phyloP scores from a whole-genome alignment of 64 coral and sea anemone species.

The Montipora cactus region DNA sequence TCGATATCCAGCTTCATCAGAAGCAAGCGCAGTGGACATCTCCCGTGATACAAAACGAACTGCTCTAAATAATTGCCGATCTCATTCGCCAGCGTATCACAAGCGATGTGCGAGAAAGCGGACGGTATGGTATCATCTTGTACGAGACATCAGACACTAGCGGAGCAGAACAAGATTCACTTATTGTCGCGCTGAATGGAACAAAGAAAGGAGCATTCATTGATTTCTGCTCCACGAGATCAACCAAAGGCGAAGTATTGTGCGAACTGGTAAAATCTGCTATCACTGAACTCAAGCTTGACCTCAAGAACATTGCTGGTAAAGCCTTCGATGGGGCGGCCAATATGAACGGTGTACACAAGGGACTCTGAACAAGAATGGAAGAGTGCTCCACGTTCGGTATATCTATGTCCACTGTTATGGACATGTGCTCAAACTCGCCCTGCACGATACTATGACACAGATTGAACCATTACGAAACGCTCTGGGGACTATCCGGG shows the following conservation, averaged over 20 bases:
- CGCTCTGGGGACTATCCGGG: constrained; percentile 23
- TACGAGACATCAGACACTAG: no score
- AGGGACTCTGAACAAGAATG: constrained; percentile 22
- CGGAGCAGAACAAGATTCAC: no score
- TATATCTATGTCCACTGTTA: constrained; percentile 46
- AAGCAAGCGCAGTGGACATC: neutral
- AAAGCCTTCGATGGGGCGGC: constrained; percentile 7
- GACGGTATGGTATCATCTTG: constrained; percentile 37
- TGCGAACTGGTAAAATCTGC: no score
- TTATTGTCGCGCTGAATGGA: no score
- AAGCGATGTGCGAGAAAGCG: constrained; percentile 5
- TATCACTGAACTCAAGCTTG: constrained; percentile 12
- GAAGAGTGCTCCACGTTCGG: neutral
- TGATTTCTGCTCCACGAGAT: no score
- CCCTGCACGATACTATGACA: constrained; percentile 20
- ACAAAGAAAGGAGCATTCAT: no score
- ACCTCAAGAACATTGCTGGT: constrained; percentile 52
- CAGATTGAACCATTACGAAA: constrained; percentile 5
- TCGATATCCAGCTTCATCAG: constrained; percentile 27
- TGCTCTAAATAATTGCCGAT: constrained; percentile 30
- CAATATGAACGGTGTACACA: constrained; percentile 34
- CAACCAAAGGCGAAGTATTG: no score
- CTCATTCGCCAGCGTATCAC: constrained; percentile 16
- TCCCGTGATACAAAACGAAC: constrained; percentile 23
- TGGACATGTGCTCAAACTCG: constrained; percentile 46